Conservation (phyloP, 1,140 invertebrate species). For the Ostrea edulis region DNA sequence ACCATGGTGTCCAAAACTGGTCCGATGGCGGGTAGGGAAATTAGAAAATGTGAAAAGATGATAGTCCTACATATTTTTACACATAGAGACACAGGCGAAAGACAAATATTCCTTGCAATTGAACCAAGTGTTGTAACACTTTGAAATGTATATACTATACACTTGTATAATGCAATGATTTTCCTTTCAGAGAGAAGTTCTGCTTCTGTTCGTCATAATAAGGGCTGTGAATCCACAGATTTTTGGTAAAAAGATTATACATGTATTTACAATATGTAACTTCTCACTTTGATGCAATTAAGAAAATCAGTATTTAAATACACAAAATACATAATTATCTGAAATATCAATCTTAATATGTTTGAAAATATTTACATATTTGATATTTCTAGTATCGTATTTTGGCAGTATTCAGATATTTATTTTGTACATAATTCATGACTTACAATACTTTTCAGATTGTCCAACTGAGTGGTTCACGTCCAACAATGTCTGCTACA, state of each 20-base stretch:
- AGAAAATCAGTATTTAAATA: neutral
- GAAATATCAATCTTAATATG: neutral
- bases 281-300: neutral
- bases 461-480: slow-evolving; percentile 57
- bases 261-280: neutral
- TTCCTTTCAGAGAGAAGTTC: neutral
- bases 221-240: neutral
- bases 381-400: neutral
- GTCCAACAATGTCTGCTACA: slow-evolving; percentile 53
- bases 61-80: too few species aligned
- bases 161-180: neutral
- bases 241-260: neutral
- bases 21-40: too few species aligned
- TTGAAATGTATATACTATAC: neutral
- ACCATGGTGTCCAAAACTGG: too few species aligned
- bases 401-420: neutral
- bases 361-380: neutral
- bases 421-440: neutral
- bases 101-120: too few species aligned
- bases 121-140: too few species aligned
- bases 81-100: too few species aligned
- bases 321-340: too few species aligned
- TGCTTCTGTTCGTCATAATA: neutral
- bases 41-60: too few species aligned
- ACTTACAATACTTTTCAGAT: slow-evolving; percentile 48